These are phyloP conservation scores for Nephila pilipes DNA, from an alignment of 1,140 invertebrate species.

Conservation along the genomic window DNA sequence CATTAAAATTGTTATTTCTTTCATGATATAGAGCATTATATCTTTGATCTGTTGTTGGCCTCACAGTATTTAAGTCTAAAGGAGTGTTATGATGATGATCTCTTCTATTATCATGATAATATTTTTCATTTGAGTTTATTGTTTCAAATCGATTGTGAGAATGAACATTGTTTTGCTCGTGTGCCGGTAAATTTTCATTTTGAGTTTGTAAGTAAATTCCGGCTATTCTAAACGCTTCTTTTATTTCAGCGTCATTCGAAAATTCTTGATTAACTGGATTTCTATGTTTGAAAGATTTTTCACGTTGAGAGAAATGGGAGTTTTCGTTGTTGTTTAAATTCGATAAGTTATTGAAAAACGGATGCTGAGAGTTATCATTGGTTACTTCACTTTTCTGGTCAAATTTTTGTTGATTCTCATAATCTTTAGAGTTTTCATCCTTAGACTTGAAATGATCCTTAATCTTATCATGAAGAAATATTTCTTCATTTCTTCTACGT, in stretches of 20 bases:
- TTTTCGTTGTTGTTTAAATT: background rate
- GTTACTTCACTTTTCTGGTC: background rate
- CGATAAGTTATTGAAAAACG: background rate
- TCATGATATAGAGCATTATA: constrained; percentile 69
- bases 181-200: background rate
- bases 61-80: background rate
- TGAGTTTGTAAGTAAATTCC: constrained; percentile 61
- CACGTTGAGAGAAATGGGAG: background rate
- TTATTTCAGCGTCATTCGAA: constrained; percentile 38
- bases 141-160: background rate
- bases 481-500: background rate
- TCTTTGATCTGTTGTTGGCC: constrained; percentile 59
- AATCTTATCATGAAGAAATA: background rate
- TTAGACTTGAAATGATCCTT: background rate
- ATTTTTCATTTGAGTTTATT: background rate
- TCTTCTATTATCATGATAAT: background rate
- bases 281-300: background rate
- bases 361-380: background rate
- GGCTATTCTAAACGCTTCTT: constrained; percentile 54
- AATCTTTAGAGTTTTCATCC: background rate
- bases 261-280: constrained; percentile 26
- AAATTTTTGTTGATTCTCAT: background rate
- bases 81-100: background rate
- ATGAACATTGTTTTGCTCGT: background rate
- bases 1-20: constrained; percentile 61